Conservation (phyloP, 2,113 vertebrate species). For the Salvelinus alpinus region DNA sequence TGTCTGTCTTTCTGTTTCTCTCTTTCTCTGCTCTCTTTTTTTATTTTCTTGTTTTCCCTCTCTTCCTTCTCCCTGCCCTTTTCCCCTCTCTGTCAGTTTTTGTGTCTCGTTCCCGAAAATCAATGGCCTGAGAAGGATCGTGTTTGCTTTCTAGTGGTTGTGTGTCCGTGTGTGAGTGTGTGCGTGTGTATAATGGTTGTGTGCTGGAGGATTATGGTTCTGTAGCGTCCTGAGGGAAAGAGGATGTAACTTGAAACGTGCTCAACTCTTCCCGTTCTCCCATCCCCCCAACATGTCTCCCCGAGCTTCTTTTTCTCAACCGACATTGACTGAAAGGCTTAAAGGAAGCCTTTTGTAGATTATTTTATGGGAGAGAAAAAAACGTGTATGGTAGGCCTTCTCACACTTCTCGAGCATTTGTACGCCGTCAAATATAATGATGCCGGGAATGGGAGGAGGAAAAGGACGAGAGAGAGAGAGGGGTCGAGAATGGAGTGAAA, state of each 20-base stretch:
- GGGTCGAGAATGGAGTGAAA: neutral
- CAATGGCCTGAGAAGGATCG: slow-evolving; percentile 66
- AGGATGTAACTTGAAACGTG: slow-evolving; percentile 59
- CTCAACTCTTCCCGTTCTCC: slow-evolving; percentile 25
- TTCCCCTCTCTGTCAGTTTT: neutral
- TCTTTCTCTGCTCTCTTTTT: too few species aligned
- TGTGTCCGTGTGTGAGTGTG: too few species aligned
- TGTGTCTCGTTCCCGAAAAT: slow-evolving; percentile 57
- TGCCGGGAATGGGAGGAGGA: too few species aligned
- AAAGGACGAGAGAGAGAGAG: too few species aligned
- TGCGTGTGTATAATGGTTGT: slow-evolving; percentile 7
- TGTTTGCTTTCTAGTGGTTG: slow-evolving; percentile 67
- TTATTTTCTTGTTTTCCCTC: neutral
- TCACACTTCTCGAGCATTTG: too few species aligned
- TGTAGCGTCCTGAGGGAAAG: slow-evolving; percentile 58
- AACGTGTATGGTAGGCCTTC: too few species aligned
- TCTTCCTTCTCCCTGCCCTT: slow-evolving; percentile 10
- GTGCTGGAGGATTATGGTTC: slow-evolving; percentile 41
- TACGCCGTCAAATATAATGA: too few species aligned
- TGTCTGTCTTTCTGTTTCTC: too few species aligned
- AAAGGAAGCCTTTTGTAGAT: too few species aligned
- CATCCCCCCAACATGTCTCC: slow-evolving; percentile 23
- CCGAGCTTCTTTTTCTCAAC: slow-evolving; percentile 8
- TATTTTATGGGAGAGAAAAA: too few species aligned
- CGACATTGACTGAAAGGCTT: slow-evolving; percentile 4